Base-by-base conservation (phyloP, 1,140 invertebrate species). In the Papilio aristodemus region DNA sequence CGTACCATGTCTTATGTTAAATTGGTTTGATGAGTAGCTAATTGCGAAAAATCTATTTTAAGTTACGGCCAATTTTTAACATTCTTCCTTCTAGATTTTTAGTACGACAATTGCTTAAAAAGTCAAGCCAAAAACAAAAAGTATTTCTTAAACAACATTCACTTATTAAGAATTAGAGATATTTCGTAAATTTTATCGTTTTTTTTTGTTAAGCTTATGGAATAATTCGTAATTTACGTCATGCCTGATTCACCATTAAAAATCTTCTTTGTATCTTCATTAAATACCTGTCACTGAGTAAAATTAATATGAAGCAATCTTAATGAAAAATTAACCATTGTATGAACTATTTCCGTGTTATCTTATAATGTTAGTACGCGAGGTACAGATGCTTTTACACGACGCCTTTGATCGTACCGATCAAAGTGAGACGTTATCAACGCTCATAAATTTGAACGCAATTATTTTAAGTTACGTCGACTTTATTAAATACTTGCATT, bases 391-490 rank as follows among this genome's bases (percentile, higher is more conserved):
- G 78, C 72, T 77, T 62, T 68, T 71, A 69, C 54, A 74, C 67
- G 39, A 63, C 62, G 58, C 38, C 72, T 78, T 79, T 82, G 73
- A 80, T 77, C 77, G 70, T 71, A 36, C 22, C 71, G 69, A 78
- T 84, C 83, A 85, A 85, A 85, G 78, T 71, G 73, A 69, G 67
- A 32, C 66, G 57, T 77, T 85, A 85, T 85, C 83, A 72, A 70
- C 43, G 50, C 0, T 39, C 73, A 81, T 84, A 84, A 85, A 85
- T 84, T 75, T 72, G 39, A 72, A 71, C 69, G 76, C 80, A 79
- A 81, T 85, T 83, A 81, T 75, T 75, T 74, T 78, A 80, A 79
- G 77, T 74, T 73, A 78, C 72, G 64, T 79, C 27, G 25, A 66
- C 63, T 66, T 66, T 27, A 36, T 46, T 62, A 14, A 41, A 10